Base-by-base conservation (phyloP, 2,797 vertebrate species). In the Remorina albescens region DNA sequence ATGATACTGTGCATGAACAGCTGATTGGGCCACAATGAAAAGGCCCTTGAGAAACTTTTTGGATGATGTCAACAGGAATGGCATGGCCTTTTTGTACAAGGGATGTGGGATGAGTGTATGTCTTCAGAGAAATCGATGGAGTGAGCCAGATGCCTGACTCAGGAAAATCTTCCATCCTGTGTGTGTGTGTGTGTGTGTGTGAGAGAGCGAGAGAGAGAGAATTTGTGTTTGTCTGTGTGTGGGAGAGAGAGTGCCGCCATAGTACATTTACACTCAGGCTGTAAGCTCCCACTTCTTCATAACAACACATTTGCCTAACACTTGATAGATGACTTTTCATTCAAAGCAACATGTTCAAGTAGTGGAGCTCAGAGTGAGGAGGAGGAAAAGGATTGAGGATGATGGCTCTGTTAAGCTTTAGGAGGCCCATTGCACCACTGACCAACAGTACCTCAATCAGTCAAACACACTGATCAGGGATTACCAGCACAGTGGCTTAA, bases 81-180 rank as follows among this genome's bases (percentile, higher is more conserved):
- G 64, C 60, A 41, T 57, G 56, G 76, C 65, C 41, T 88, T 89
- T 83, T 76, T 75, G 77, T 82, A 82, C 74, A 81, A 74, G 80
- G 75, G 85, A 83, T 83, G 86, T 67, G 62, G 77, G 69, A 87
- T 84, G 85, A 88, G 85, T 69, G 83, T 89, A 76, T 80, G 76
- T 89, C 88, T 92, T 89, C 79, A 77, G 78, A 74, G 78, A 71
- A 82, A 93, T 92, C 82, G 73, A 93, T 91, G 83, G 84, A 89
- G 88, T 81, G 75, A 86, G 89, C 79, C 82, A 83, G 86, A 90
- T 75, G 81, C 83, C 92, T 93, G 92, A 94, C 89, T 93, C 88
- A 94, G 91, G 85, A 60, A 64, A 90, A 92, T 66, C 19, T 6
- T 25, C 74, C 44, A 69, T 63, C 59, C 49, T 67, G 51, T 82